Percentiles rank a stretch among this genome's conserved stretches.
Evolutionary conservation across 2,113 vertebrate species (phyloP).

Genomic region (Eupsittula cactorum): DNA sequence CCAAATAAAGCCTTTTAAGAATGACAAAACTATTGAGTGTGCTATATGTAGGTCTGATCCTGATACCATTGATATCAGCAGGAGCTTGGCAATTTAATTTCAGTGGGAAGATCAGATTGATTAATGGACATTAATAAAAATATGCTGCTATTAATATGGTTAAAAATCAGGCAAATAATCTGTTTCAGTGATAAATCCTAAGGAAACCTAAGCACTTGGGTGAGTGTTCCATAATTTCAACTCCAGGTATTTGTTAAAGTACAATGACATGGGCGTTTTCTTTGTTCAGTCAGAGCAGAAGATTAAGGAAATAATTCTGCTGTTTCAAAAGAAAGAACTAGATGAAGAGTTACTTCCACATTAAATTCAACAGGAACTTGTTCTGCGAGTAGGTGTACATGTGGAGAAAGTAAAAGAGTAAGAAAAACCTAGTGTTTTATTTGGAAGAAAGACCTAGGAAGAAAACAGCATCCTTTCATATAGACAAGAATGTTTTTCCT

Average conservation of each 20-base stretch:
- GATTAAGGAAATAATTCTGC: background rate
- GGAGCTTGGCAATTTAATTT: background rate
- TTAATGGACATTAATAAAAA: slow-evolving; percentile 4
- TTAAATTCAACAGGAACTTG: background rate
- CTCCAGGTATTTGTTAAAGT: background rate
- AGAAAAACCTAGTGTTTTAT: background rate
- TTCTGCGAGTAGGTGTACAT: background rate
- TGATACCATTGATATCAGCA: background rate
- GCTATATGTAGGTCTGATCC: background rate
- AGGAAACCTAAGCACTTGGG: background rate
- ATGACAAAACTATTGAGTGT: background rate
- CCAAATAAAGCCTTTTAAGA: background rate
- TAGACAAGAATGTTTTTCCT: background rate
- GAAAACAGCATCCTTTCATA: background rate
- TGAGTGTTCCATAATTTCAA: background rate
- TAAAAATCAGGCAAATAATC: background rate
- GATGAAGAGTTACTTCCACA: background rate
- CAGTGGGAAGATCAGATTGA: background rate
- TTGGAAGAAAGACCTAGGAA: background rate
- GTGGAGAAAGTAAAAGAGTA: background rate
- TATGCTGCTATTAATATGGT: background rate
- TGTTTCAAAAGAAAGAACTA: background rate
- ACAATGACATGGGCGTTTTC: background rate
- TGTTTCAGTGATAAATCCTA: background rate
- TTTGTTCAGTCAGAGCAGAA: background rate